These are phyloP conservation scores for Cheumatopsyche charites DNA, from an alignment of 1,140 invertebrate genomes.

Conservation along the genomic window DNA sequence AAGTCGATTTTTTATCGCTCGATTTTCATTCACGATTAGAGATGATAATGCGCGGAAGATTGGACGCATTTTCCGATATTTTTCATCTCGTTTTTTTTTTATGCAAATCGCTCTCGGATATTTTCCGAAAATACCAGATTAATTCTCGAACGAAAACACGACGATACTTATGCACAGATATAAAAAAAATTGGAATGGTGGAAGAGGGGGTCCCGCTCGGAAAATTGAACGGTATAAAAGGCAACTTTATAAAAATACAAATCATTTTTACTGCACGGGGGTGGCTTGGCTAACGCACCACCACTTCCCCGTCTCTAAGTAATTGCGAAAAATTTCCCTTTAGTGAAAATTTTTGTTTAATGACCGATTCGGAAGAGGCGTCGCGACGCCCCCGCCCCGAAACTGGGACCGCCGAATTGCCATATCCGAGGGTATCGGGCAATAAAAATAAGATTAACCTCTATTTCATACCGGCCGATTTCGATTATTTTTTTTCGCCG, in stretches of 20 bases:
- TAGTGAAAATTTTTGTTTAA: constrained; percentile 45
- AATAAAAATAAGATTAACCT: constrained; percentile 49
- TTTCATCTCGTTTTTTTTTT: too few relatives aligned
- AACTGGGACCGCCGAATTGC: constrained; percentile 20
- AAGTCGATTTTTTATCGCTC: too few relatives aligned
- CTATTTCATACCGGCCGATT: constrained; percentile 48
- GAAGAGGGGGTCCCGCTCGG: neutral
- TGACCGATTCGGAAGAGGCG: constrained; percentile 36
- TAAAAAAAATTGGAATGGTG: neutral
- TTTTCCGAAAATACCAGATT: too few relatives aligned
- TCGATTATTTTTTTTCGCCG: constrained; percentile 46
- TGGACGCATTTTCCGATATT: too few relatives aligned
- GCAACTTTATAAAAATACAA: constrained; percentile 40
- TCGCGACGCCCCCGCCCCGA: neutral
- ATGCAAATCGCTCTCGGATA: too few relatives aligned
- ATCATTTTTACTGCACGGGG: constrained; percentile 35
- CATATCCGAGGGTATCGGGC: constrained; percentile 38
- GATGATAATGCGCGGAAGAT: too few relatives aligned
- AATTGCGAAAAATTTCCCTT: constrained; percentile 46
- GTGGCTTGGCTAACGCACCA: constrained; percentile 10
- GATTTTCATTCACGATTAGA: too few relatives aligned
- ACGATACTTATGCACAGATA: neutral
- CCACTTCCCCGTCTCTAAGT: constrained; percentile 34
- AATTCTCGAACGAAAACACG: too few relatives aligned
- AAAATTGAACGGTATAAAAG: constrained; percentile 33